Percentiles rank a stretch among this genome's conserved stretches.
These are phyloP conservation scores for Pangasianodon hypophthalmus DNA, from an alignment of 2,113 vertebrate species.

Conservation along the genomic window DNA sequence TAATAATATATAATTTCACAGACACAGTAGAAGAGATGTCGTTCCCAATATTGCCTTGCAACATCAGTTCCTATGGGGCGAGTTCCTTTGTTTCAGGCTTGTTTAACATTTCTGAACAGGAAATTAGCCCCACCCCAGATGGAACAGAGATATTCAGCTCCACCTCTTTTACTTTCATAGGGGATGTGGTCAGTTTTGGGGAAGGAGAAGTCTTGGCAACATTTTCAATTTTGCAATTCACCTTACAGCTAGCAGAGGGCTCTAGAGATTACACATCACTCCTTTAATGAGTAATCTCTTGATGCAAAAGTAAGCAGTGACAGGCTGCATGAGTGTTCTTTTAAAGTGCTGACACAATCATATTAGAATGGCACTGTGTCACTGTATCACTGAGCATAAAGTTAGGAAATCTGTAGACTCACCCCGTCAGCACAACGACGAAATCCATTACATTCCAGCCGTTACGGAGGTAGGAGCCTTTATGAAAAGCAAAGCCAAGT, in stretches of 20 bases:
- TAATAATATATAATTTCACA: neutral
- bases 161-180: neutral
- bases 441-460: constrained; percentile 99
- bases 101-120: neutral
- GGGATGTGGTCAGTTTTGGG: neutral
- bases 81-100: neutral
- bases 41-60: neutral
- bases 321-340: neutral
- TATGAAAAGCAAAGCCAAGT: constrained; percentile 91
- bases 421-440: constrained; percentile 94
- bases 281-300: neutral
- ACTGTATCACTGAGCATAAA: constrained; percentile 7
- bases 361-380: neutral
- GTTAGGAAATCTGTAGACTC: constrained; percentile 66
- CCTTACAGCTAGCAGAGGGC: neutral
- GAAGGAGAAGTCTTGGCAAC: neutral
- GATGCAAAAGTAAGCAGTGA: neutral
- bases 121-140: neutral
- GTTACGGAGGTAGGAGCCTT: constrained; percentile 91
- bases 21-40: neutral
- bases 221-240: neutral
- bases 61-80: neutral
- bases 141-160: neutral
- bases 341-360: constrained; percentile 1
- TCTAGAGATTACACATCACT: neutral